Conservation (phyloP, 2,888 invertebrate genomes). For the Hoplodrina blanda region DNA sequence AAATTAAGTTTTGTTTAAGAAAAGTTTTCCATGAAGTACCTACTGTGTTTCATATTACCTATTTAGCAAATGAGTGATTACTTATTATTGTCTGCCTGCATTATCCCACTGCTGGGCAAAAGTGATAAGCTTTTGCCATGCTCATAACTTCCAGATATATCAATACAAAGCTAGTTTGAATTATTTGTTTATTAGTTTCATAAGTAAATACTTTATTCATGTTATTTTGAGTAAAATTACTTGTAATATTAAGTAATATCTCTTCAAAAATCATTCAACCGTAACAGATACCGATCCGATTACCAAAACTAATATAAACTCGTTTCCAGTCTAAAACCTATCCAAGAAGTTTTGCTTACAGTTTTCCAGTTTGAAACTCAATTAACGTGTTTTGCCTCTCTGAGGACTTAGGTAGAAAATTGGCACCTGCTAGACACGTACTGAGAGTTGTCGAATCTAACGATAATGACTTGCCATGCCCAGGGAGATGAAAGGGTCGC, state of each 20-base stretch:
- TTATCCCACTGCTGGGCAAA: not conserved
- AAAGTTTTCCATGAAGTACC: not conserved
- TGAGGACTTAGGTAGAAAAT: slow-evolving; percentile 61
- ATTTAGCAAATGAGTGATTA: too few species aligned
- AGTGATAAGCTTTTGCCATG: too few species aligned
- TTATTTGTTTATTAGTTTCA: too few species aligned
- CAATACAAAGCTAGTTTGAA: not conserved
- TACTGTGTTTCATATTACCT: too few species aligned
- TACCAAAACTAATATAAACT: slow-evolving; percentile 54
- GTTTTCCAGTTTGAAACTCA: slow-evolving; percentile 53
- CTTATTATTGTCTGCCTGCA: too few species aligned
- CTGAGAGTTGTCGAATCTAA: slow-evolving; percentile 65
- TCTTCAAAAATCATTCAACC: slow-evolving; percentile 22
- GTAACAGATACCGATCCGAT: slow-evolving; percentile 16
- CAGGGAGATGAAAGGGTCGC: slow-evolving; percentile 78
- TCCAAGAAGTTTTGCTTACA: slow-evolving; percentile 51
- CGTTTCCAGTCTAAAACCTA: slow-evolving; percentile 41
- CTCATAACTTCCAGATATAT: not conserved
- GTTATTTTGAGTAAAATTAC: not conserved
- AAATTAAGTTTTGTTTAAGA: too few species aligned
- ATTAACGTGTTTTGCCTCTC: slow-evolving; percentile 55
- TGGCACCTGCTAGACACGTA: slow-evolving; percentile 37
- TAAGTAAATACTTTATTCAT: not conserved
- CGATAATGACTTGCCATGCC: slow-evolving; percentile 65
- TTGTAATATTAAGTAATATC: not conserved